Percentiles rank a stretch among this genome's conserved stretches.
phyloP scores from a whole-genome alignment of 2,888 invertebrate species.

The Cryptosula pallasiana region DNA sequence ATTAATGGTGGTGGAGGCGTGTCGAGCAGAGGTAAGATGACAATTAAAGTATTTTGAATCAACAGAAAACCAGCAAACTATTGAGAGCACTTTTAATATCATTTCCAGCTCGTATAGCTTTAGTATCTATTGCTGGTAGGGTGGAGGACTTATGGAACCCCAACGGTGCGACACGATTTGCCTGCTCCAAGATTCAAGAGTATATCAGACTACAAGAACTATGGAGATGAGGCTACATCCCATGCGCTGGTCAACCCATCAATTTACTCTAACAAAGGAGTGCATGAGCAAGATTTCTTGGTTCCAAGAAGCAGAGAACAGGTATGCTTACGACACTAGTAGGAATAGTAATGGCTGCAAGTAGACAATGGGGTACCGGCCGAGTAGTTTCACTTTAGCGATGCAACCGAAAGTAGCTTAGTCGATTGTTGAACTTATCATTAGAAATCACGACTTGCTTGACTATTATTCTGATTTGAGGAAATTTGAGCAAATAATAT shows the following conservation, averaged over 20 bases:
- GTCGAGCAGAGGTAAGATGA: conserved; percentile 37
- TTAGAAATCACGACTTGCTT: no score
- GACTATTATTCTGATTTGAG: no score
- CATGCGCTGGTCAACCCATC: conserved; percentile 48
- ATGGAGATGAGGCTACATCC: conserved; percentile 49
- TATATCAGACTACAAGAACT: conserved; percentile 44
- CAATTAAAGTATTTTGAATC: background rate
- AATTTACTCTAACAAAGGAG: conserved; percentile 42
- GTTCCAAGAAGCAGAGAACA: conserved; percentile 43
- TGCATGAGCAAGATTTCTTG: conserved; percentile 48
- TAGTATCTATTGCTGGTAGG: conserved; percentile 32
- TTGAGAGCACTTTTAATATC: no score
- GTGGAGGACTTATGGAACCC: conserved; percentile 48
- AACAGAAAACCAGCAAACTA: no score
- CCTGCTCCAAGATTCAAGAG: conserved; percentile 43
- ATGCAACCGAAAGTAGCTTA: no score
- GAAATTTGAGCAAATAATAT: no score
- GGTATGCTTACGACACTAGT: conserved; percentile 36
- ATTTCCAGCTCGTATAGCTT: no score
- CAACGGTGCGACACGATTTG: conserved; percentile 48
- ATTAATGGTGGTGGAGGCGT: conserved; percentile 48
- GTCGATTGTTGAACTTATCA: no score
- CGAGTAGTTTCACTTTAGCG: no score
- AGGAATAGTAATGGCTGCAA: no score
- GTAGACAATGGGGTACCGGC: no score